Conservation (phyloP, 2,113 vertebrate species). For the Jacana jacana region DNA sequence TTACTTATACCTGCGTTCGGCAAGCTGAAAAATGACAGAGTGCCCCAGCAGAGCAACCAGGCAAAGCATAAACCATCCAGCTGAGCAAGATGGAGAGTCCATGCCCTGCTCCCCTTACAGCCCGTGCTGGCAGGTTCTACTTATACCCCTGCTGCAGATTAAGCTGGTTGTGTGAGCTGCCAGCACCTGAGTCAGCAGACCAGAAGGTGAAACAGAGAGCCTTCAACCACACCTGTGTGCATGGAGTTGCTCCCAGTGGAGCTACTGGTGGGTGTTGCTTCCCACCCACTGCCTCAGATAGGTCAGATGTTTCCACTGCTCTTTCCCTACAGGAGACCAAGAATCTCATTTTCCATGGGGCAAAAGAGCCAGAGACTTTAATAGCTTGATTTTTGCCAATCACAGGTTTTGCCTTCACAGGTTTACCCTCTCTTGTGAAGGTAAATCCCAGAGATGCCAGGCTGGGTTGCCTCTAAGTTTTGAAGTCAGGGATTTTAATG, state of each 20-base stretch:
- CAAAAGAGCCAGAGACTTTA: neutral
- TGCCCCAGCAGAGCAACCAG: neutral
- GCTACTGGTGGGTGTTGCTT: neutral
- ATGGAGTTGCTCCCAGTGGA: rapidly evolving
- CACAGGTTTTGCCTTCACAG: no score
- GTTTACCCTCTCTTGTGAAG: neutral
- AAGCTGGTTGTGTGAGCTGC: neutral
- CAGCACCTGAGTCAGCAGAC: neutral
- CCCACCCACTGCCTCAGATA: rapidly evolving
- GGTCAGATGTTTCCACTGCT: neutral
- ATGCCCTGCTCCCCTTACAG: neutral
- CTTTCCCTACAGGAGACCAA: neutral
- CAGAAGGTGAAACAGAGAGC: neutral
- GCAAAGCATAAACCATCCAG: neutral
- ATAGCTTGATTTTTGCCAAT: neutral
- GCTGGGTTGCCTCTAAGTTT: neutral
- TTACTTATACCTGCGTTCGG: neutral
- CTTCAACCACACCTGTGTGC: neutral
- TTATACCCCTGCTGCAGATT: neutral
- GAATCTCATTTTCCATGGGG: neutral
- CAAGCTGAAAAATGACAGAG: slow-evolving; percentile 37
- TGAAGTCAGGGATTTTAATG: neutral
- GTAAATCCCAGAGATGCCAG: neutral
- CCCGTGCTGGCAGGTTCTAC: neutral
- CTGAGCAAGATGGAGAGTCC: neutral